Percentiles rank a stretch among this genome's conserved stretches.
Conservation (phyloP, 2,113 vertebrate species). For the Sporophila hypoxantha region DNA sequence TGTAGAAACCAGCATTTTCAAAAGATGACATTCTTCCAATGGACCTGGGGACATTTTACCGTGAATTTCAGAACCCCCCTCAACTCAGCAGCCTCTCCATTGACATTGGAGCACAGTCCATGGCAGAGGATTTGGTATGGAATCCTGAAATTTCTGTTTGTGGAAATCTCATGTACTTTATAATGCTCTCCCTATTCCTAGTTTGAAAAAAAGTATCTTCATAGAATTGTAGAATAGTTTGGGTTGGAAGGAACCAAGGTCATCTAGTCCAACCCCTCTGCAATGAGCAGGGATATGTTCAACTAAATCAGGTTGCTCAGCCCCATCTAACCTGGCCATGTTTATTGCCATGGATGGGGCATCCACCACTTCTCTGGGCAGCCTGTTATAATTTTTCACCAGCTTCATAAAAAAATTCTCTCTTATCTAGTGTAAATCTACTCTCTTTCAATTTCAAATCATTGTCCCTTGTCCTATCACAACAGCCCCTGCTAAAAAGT, state of each 20-base stretch:
- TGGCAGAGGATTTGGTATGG: constrained; percentile 96
- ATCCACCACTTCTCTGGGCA: neutral
- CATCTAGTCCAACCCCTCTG: neutral
- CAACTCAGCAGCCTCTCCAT: constrained; percentile 94
- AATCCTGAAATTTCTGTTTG: neutral
- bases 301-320: neutral
- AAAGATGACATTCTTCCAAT: constrained; percentile 97
- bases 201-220: neutral
- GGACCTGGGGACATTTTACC: constrained; percentile 96
- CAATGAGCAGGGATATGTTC: neutral
- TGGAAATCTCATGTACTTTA: neutral
- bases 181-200: neutral
- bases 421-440: neutral
- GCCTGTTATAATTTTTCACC: neutral
- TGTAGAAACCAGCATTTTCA: constrained; percentile 95
- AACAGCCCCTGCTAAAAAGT: neutral
- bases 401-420: neutral
- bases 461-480: neutral
- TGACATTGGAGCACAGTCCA: constrained; percentile 93
- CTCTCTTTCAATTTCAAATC: neutral
- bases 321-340: neutral
- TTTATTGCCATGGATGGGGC: neutral
- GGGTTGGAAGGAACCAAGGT: neutral
- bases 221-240: neutral
- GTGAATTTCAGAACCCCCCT: constrained; percentile 97